Evolutionary conservation across 2,113 vertebrate species (phyloP).

Genomic region (Numida meleagris): DNA sequence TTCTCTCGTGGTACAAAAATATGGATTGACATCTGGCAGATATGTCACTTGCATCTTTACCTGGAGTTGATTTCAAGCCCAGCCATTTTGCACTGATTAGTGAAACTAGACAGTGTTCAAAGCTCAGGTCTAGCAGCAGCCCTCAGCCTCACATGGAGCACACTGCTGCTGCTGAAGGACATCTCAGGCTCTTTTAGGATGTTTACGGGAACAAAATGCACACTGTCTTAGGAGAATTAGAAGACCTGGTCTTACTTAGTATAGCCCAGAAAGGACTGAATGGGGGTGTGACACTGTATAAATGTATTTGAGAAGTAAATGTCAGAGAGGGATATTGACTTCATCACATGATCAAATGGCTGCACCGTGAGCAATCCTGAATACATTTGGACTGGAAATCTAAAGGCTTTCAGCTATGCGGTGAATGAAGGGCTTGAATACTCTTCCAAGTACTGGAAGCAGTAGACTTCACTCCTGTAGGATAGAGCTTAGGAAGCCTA

Average conservation of each 20-base stretch:
- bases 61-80: not conserved
- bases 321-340: conserved; percentile 54
- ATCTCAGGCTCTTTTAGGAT: not conserved
- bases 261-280: not conserved
- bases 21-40: not conserved
- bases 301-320: conserved; percentile 61
- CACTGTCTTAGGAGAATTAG: not conserved
- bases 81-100: not conserved
- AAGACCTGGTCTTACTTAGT: not conserved
- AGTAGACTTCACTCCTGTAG: not conserved
- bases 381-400: conserved; percentile 13
- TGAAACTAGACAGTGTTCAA: not conserved
- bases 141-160: not conserved
- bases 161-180: not conserved
- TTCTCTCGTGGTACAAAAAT: not conserved
- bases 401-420: not conserved
- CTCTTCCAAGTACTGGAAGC: not conserved
- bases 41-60: not conserved
- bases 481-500: not conserved
- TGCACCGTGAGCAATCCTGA: conserved; percentile 42
- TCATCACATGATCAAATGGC: conserved; percentile 33
- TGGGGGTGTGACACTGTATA: not conserved
- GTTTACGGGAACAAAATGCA: not conserved
- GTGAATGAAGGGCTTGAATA: not conserved
- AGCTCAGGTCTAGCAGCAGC: not conserved